phyloP scores from a whole-genome alignment of 2,797 vertebrate species.

The Xiphophorus birchmanni region DNA sequence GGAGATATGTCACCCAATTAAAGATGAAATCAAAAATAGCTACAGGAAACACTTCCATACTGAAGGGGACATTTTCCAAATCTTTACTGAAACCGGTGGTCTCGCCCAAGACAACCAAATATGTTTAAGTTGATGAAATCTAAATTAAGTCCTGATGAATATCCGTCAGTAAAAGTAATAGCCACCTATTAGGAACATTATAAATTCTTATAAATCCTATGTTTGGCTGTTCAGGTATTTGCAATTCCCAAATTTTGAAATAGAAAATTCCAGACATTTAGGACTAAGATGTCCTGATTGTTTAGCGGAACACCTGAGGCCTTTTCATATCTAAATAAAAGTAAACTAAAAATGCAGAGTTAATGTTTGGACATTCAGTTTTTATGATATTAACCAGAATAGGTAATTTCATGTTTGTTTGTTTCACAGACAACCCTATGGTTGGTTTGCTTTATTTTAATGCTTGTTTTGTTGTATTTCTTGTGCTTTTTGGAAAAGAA shows the following conservation, averaged over 20 bases:
- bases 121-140: neutral
- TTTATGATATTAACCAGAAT: neutral
- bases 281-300: neutral
- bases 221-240: neutral
- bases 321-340: neutral
- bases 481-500: neutral
- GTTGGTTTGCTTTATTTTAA: neutral
- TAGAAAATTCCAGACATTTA: neutral
- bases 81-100: constrained; percentile 44
- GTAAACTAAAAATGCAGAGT: neutral
- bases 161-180: neutral
- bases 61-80: constrained; percentile 17
- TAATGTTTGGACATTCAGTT: neutral
- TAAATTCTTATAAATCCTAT: neutral
- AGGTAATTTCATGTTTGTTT: neutral
- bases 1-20: constrained; percentile 36
- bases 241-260: neutral
- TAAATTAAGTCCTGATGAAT: neutral
- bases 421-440: neutral
- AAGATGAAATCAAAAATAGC: constrained; percentile 62
- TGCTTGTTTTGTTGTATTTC: neutral
- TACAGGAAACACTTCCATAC: constrained; percentile 66
- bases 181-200: neutral
- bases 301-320: neutral
- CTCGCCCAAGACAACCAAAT: constrained; percentile 17